Percentiles rank a stretch among this genome's conserved stretches.
phyloP scores from a whole-genome alignment of 2,888 invertebrate genomes.

The Melipona bicolor region DNA sequence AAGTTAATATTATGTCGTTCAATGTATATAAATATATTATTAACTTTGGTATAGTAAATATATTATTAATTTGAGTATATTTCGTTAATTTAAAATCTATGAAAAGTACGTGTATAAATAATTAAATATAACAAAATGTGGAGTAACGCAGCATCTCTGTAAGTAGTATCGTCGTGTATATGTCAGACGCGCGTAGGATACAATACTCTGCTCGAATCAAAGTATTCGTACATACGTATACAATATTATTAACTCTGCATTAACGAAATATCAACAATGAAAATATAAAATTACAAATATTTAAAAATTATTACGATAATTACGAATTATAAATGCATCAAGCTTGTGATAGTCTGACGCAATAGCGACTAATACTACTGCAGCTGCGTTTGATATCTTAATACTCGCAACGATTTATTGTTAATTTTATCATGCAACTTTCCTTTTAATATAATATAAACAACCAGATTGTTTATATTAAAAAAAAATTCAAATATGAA shows the following conservation, averaged over 20 bases:
- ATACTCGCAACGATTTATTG: not conserved
- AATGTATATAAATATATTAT: not conserved
- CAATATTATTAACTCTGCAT: not conserved
- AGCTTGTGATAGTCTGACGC: not conserved
- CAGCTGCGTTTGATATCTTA: not conserved
- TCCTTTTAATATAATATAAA: too few species aligned
- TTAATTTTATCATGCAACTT: not conserved
- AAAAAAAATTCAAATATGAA: not conserved
- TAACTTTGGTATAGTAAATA: not conserved
- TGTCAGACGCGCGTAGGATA: not conserved
- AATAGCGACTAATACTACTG: slow-evolving; percentile 16
- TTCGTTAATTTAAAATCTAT: not conserved
- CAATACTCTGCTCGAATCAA: not conserved
- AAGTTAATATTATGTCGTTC: too few species aligned
- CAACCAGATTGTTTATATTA: not conserved
- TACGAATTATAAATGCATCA: not conserved
- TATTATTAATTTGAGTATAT: not conserved
- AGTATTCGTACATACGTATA: not conserved
- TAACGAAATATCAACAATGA: not conserved
- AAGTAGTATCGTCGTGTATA: slow-evolving; percentile 18
- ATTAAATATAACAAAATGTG: not conserved
- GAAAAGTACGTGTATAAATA: not conserved
- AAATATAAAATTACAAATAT: not conserved
- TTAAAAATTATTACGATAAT: not conserved
- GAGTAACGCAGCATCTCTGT: not conserved